These are phyloP conservation scores for Metridium senile DNA, from an alignment of 92 coral and sea anemone genomes.

Conservation along the genomic window DNA sequence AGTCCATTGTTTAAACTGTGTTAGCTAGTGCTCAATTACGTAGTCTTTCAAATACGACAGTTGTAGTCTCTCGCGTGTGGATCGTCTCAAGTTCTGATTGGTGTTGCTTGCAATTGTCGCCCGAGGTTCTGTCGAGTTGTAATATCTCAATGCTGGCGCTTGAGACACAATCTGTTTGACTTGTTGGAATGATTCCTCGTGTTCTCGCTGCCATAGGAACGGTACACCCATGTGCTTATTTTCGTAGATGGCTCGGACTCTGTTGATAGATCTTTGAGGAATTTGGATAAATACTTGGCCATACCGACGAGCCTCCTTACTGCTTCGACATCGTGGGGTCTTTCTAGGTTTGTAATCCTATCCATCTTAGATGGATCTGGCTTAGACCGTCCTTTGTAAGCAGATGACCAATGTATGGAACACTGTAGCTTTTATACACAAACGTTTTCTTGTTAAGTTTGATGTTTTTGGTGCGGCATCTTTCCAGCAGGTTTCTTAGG, in stretches of 20 bases:
- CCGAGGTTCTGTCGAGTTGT: background rate
- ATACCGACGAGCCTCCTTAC: slow-evolving; percentile 52
- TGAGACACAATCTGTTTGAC: slow-evolving; percentile 41
- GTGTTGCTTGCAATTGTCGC: too few relatives aligned
- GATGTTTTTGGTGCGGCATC: slow-evolving; percentile 30
- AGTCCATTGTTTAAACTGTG: too few relatives aligned
- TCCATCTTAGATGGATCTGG: slow-evolving; percentile 52
- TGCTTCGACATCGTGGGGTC: slow-evolving; percentile 40
- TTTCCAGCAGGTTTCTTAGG: slow-evolving; percentile 15
- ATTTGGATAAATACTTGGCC: slow-evolving; percentile 60
- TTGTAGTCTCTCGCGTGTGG: too few relatives aligned
- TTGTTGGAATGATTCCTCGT: slow-evolving; percentile 37
- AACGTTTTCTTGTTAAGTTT: slow-evolving; percentile 27
- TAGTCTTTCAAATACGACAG: too few relatives aligned
- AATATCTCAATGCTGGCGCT: slow-evolving; percentile 36
- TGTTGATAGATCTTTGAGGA: slow-evolving; percentile 34
- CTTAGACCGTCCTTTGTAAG: slow-evolving; percentile 44
- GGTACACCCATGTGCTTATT: slow-evolving; percentile 37
- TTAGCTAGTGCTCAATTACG: too few relatives aligned
- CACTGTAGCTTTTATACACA: slow-evolving; percentile 24
- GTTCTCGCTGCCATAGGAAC: slow-evolving; percentile 35
- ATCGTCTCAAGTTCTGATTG: too few relatives aligned
- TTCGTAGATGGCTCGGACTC: slow-evolving; percentile 45
- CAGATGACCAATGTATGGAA: slow-evolving; percentile 46
- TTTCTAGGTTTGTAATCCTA: slow-evolving; percentile 35